phyloP scores from a whole-genome alignment of 2,797 vertebrate genomes.

The Gambelia wislizenii region DNA sequence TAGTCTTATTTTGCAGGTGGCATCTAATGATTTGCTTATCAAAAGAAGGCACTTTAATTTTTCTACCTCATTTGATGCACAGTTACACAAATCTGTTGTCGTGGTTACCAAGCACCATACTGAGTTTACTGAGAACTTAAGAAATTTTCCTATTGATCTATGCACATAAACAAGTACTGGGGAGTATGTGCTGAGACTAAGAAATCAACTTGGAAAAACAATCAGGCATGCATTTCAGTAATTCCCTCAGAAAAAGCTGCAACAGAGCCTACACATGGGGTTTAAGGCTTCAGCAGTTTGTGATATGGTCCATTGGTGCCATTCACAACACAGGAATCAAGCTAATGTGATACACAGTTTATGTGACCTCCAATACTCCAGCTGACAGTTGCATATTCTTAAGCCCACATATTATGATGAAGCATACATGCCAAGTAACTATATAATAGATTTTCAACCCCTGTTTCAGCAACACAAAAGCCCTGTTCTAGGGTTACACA shows the following conservation, averaged over 20 bases:
- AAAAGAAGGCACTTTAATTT: not conserved
- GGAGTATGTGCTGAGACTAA: constrained; percentile 17
- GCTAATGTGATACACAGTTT: not conserved
- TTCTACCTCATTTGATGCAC: not conserved
- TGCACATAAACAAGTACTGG: accelerated
- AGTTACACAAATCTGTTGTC: not conserved
- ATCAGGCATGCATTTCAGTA: not conserved
- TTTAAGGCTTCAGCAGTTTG: constrained; percentile 38
- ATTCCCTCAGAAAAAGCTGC: constrained; percentile 43
- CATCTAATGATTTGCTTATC: not conserved
- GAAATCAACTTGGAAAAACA: constrained; percentile 33
- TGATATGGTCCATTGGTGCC: constrained; percentile 40
- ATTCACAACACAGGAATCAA: not conserved
- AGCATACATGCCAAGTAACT: not conserved
- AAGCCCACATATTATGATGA: not conserved
- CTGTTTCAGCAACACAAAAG: constrained; percentile 53
- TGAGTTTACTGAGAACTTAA: accelerated
- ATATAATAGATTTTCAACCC: not conserved
- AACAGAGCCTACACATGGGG: not conserved
- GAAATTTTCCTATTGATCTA: accelerated
- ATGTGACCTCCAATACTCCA: not conserved
- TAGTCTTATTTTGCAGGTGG: accelerated
- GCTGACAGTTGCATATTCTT: not conserved
- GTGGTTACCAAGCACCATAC: accelerated
- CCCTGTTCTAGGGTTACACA: not conserved